Base-by-base conservation (phyloP, 2,113 vertebrate genomes). In the Tupaia chinensis region DNA sequence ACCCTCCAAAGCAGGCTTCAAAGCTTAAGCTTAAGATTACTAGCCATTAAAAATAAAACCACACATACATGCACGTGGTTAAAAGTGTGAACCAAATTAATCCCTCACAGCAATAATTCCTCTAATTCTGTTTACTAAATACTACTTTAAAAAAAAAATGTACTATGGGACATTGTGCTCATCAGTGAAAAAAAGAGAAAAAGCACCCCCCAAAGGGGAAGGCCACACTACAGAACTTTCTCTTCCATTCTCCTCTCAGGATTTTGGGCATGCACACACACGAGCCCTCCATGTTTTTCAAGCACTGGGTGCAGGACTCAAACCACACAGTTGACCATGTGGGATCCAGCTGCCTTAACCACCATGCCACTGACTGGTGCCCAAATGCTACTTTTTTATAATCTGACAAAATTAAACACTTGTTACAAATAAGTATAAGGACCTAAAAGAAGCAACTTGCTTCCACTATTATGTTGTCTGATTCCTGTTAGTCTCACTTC, bases 51-150 rank as follows among this genome's bases (percentile, higher is more conserved):
- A 87, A n/a, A 13, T 29, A 87, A 69, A 73, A 25, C 7, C 3
- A 69, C 9, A 25, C 9, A 60, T 8, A 77, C 5, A 74, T 13
- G 58, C 13, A n/a, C 22, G 34, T 60, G 14, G 15, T 69, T 93
- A 29, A 79, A 93, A 88, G 25, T 13, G 25, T 54, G 14, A 93
- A 90, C 29, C 78, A 84, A 88, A 91, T 78, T 53, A 87, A 82
- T 56, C 17, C 27, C 69, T 82, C 13, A 16, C 53, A 92, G 56
- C 29, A 79, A 53, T 83, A 23, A 80, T 74, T 94, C 5, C 81
- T 77, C 19, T 53, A 13, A n/a, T 94, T 76, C 14, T 44, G 69
- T 72, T 91, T 72, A n/a, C 54, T 78, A 16, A 86, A 70, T 56
- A 66, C 22, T 83, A 27, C 58, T 44, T 65, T 92, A 4, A 22